phyloP scores from a whole-genome alignment of 1,140 invertebrate species.

The Aculops lycopersici region DNA sequence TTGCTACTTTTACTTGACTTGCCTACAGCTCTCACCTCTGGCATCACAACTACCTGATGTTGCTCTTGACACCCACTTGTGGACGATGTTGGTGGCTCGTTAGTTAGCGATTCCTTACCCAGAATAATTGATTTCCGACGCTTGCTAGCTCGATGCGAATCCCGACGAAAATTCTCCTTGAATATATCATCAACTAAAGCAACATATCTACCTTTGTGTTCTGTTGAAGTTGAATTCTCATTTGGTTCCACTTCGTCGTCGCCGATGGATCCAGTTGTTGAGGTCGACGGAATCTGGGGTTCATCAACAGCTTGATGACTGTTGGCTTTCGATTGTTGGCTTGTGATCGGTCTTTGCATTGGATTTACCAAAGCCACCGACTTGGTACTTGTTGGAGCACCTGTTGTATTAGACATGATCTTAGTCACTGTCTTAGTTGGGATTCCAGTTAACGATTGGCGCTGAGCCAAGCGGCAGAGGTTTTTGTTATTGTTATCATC shows the following conservation, averaged over 20 bases:
- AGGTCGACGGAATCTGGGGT: neutral
- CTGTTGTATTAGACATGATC: neutral
- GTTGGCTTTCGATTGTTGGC: neutral
- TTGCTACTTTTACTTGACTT: neutral
- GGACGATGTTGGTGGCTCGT: neutral
- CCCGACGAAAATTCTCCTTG: neutral
- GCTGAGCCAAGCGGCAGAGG: neutral
- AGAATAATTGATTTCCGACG: neutral
- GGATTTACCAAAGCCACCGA: neutral
- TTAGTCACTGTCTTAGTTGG: neutral
- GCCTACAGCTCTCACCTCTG: too few species aligned
- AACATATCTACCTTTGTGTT: neutral
- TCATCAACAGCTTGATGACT: neutral
- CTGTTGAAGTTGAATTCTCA: neutral
- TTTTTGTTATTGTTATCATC: neutral
- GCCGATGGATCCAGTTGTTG: neutral
- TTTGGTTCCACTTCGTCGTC: neutral
- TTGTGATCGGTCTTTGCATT: neutral
- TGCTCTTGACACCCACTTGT: neutral
- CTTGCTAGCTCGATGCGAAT: neutral
- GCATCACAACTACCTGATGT: neutral
- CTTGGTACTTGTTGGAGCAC: neutral
- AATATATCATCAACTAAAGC: neutral
- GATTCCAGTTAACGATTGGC: neutral
- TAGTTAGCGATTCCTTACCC: neutral